Evolutionary conservation across 2,888 invertebrate genomes (phyloP), one percentile per base, ranked within the genome.

Genomic region (Thymelicus acteon): DNA sequence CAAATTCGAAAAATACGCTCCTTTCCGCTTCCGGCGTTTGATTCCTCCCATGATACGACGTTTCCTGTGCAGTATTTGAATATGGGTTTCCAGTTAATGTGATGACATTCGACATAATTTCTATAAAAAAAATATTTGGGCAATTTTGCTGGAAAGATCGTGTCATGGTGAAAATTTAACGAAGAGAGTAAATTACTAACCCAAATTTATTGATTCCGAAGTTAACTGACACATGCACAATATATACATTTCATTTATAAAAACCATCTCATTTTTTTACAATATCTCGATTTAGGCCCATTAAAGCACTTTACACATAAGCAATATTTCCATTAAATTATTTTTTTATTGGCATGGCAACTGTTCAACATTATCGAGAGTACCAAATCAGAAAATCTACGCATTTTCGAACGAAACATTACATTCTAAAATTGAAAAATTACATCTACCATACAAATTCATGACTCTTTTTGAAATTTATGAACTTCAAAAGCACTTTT

Each of bases 1-100:
- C 92, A 93, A 93, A 93, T 93, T 92, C 91, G 91, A 92, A 93
- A 93, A 93, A 93, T 93, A 92, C 89, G 91, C 87, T 91, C 82
- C 85, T 91, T 92, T 91, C 92, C 91, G 92, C 84, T 93, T 93
- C 93, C 93, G 92, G 90, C 92, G 90, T 93, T 93, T 93, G 93
- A 93, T 93, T 92, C 84, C 87, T 91, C 86, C 87, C 85, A 86
- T 87, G 92, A 93, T 92, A 90, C 89, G 88, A 88, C 85, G 90
- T 89, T 92, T 92, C 91, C 92, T 89, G 79, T 82, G 85, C 83
- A 80, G 82, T 83, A 82, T 89, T 88, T 86, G 82, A 78, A 82
- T 79, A 72, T 70, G 67, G 15, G 76, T 47, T 63, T 87, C 81
- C 10, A 71, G 73, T 76, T 79, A 71, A 75, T 71, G 81, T 62